Evolutionary conservation across 92 coral and sea anemone species (phyloP), one percentile per base, ranked within the genome.

Genomic region (Bergia puertoricense): DNA sequence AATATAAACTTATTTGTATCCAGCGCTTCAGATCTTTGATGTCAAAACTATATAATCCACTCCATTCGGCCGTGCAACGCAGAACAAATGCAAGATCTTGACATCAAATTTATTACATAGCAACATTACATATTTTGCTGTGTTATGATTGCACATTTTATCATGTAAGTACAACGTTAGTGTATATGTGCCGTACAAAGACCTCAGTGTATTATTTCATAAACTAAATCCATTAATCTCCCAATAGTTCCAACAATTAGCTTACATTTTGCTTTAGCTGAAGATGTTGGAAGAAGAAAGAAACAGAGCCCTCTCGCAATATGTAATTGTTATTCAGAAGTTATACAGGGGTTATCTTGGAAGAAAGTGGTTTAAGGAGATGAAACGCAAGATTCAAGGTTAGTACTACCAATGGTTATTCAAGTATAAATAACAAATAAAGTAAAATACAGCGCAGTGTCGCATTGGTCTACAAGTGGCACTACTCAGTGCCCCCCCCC

Each of bases 331-430:
- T 39, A 77, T 91, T 48, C 93, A 91, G 65, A 71, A 85, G 42
- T 73, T 74, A 3, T 86, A 50, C n/a, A 84, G 93, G 41, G 93
- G 93, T 11, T 91, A 65, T 77, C 88, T 87, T 9, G 93, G 88
- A 8, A 87, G 93, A 39, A 75, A 75, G 77, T 91, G 89, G 85
- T 40, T 62, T 8, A 81, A 76, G 38, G 89, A 91, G 45, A 75
- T 91, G 62, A 81, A 76, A 82, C 80, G 81, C 13, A 81, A 86
- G 76, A 76, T 87, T 22, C 78, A 66, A 37, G 90, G 93, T 87
- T 18, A 80, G 91, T 82, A 2, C 75, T 37, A 56, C 11, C 69
- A 0, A 22, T 30, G 74, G 7, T 23, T 23, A 3, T 68, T n/a
- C 30, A n/a, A 69, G 36, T n/a, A 23, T n/a, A 3, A 69, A 18